Conservation (phyloP, 1,140 invertebrate genomes). For the Apis mellifera region DNA sequence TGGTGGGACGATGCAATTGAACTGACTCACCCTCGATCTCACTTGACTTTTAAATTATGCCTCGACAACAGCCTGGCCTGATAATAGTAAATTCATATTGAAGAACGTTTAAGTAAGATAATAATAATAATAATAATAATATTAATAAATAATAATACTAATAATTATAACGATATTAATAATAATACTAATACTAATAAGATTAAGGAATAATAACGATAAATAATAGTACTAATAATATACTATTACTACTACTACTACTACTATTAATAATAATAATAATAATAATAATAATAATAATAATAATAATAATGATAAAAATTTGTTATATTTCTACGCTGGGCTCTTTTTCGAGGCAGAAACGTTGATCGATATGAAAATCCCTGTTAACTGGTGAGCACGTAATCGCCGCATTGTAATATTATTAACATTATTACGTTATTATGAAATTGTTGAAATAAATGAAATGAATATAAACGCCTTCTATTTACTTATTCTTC, state of each 20-base stretch:
- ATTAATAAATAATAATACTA: constrained; percentile 48
- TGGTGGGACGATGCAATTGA: constrained; percentile 75
- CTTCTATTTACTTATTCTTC: constrained; percentile 65
- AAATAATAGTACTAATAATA: constrained; percentile 62
- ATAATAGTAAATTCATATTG: constrained; percentile 79
- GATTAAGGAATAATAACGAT: constrained; percentile 56
- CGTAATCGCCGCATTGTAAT: constrained; percentile 81
- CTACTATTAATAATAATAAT: constrained; percentile 54
- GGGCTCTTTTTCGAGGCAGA: constrained; percentile 80
- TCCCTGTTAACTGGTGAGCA: constrained; percentile 81
- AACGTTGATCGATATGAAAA: constrained; percentile 80
- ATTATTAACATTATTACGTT: constrained; percentile 81
- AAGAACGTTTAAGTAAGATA: constrained; percentile 69
- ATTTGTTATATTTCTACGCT: constrained; percentile 81
- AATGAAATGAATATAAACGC: constrained; percentile 79
- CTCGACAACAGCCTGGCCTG: constrained; percentile 80
- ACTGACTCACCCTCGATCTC: constrained; percentile 75
- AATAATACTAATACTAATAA: constrained; percentile 66
- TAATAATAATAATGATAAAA: constrained; percentile 67
- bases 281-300: constrained; percentile 58
- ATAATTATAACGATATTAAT: constrained; percentile 42
- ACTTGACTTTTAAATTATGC: constrained; percentile 78
- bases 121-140: constrained; percentile 35
- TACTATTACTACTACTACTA: constrained; percentile 65
- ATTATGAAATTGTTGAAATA: constrained; percentile 83